A percentile compares a stretch with the other conserved stretches of the same genome.
These are phyloP conservation scores for Lysandra bellargus DNA, from an alignment of 2,888 invertebrate genomes.

Conservation along the genomic window DNA sequence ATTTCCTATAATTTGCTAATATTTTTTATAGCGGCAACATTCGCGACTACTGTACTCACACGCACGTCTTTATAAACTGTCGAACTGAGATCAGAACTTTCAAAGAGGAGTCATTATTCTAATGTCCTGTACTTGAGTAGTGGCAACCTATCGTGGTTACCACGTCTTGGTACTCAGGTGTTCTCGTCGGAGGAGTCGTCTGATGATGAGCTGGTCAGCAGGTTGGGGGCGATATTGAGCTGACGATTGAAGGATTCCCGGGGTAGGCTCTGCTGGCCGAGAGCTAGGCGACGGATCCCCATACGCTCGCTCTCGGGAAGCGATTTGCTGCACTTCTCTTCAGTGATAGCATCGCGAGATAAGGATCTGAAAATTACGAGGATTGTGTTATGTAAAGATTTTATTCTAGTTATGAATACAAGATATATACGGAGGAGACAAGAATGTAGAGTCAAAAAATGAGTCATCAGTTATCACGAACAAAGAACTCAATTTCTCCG, in stretches of 20 bases:
- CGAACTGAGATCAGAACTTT: slow-evolving; percentile 7
- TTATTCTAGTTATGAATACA: too few relatives aligned
- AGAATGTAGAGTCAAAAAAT: too few relatives aligned
- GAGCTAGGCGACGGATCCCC: slow-evolving; percentile 73
- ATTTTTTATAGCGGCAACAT: slow-evolving; percentile 11
- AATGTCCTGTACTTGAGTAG: slow-evolving; percentile 71
- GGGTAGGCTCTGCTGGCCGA: slow-evolving; percentile 80
- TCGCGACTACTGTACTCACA: background rate
- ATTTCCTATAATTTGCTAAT: slow-evolving; percentile 10
- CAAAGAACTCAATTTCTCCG: too few relatives aligned
- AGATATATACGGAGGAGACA: too few relatives aligned
- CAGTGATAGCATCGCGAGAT: slow-evolving; percentile 85
- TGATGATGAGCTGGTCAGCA: slow-evolving; percentile 83
- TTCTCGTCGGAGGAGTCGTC: slow-evolving; percentile 76
- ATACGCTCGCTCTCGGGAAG: slow-evolving; percentile 81
- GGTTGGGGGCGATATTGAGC: slow-evolving; percentile 81
- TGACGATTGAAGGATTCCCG: slow-evolving; percentile 82
- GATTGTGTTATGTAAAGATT: background rate
- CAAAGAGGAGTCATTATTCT: slow-evolving; percentile 50
- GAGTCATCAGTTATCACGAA: too few relatives aligned
- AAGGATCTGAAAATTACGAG: slow-evolving; percentile 68
- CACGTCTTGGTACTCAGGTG: slow-evolving; percentile 77
- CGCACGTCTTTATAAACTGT: background rate
- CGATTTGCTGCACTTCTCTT: slow-evolving; percentile 84
- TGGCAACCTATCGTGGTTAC: slow-evolving; percentile 76